Percentiles rank a stretch among this genome's conserved stretches.
phyloP scores from a whole-genome alignment of 2,888 invertebrate species.

The Xestia xanthographa region DNA sequence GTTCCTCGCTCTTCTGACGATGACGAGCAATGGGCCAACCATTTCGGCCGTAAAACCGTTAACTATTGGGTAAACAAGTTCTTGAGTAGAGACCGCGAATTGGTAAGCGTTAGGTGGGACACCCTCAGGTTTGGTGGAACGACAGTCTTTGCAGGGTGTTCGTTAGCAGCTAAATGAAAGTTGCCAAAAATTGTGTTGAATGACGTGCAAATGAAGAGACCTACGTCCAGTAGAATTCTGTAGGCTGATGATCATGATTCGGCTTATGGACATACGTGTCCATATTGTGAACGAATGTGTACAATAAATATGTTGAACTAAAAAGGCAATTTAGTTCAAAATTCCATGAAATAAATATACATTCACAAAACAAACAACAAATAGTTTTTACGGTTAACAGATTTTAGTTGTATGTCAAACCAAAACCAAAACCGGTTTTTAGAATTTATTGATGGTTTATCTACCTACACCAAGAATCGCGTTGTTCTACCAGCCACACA shows the following conservation, averaged over 20 bases:
- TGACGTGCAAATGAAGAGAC: background rate
- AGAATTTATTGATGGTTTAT: background rate
- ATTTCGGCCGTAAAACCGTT: background rate
- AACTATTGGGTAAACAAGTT: background rate
- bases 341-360: background rate
- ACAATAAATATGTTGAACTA: background rate
- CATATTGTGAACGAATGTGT: background rate
- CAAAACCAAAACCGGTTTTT: background rate
- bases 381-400: background rate
- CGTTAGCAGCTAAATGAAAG: background rate
- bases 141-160: background rate
- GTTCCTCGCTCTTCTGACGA: background rate
- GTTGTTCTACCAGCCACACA: background rate
- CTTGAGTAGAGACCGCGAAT: background rate
- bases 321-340: slow-evolving; percentile 2
- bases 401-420: background rate
- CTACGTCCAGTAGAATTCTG: background rate
- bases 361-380: slow-evolving; percentile 5
- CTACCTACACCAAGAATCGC: background rate
- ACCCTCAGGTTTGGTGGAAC: background rate
- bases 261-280: background rate
- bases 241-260: background rate
- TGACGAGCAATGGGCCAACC: background rate
- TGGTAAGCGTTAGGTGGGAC: background rate
- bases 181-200: no score